Conservation (phyloP, 2,888 invertebrate species). For the Caprella mutica region DNA sequence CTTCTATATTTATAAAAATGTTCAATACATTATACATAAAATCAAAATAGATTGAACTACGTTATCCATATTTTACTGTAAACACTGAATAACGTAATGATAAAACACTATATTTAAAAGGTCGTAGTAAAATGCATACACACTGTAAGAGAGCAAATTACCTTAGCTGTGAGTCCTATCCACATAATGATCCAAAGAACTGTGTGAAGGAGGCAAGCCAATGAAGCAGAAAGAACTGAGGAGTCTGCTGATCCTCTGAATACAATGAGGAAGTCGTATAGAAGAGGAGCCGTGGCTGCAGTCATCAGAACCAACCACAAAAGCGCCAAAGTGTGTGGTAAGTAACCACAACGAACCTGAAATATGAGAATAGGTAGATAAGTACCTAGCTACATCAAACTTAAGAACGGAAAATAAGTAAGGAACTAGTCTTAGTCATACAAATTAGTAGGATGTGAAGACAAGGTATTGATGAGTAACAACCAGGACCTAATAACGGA, state of each 20-base stretch:
- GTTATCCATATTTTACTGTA: neutral
- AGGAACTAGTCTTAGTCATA: no score
- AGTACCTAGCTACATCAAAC: no score
- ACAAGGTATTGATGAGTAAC: no score
- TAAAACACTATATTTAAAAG: constrained; percentile 4
- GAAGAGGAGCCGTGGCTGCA: constrained; percentile 65
- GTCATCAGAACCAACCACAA: constrained; percentile 62
- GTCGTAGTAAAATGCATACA: neutral
- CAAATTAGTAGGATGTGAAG: no score
- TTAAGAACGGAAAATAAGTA: no score
- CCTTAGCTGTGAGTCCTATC: constrained; percentile 65
- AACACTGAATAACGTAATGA: no score
- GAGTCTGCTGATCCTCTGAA: constrained; percentile 58
- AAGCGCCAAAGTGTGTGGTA: constrained; percentile 72
- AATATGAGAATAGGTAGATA: no score
- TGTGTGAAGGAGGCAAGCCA: constrained; percentile 59
- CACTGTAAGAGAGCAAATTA: constrained; percentile 39
- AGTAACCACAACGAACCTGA: constrained; percentile 48
- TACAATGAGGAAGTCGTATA: constrained; percentile 67
- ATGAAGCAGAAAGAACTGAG: constrained; percentile 50
- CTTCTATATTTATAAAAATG: neutral
- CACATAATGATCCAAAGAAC: constrained; percentile 74
- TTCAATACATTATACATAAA: neutral
- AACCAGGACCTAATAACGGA: no score
- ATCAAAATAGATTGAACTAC: neutral